phyloP scores from a whole-genome alignment of 2,888 invertebrate genomes.

The Rotaria socialis region DNA sequence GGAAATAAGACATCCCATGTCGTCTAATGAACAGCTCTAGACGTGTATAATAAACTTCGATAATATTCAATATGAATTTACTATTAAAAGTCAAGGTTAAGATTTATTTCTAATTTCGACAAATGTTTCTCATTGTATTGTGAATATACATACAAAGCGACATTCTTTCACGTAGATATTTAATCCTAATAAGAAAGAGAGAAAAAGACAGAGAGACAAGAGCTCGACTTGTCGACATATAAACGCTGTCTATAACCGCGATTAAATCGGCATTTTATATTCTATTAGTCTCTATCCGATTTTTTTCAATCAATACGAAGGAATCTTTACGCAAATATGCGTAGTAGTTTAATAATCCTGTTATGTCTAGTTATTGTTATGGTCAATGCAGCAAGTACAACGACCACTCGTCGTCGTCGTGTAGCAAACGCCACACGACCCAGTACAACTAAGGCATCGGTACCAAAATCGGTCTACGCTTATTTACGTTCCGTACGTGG shows the following conservation, averaged over 20 bases:
- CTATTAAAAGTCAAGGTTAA: background rate
- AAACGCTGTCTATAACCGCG: background rate
- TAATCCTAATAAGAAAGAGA: constrained; percentile 17
- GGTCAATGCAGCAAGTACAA: background rate
- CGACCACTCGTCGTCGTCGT: background rate
- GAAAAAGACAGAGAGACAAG: background rate
- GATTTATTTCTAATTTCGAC: background rate
- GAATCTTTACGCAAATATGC: constrained; percentile 7
- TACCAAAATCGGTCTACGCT: constrained; percentile 4
- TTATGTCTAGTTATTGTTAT: background rate
- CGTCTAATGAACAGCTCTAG: background rate
- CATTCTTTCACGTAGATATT: background rate
- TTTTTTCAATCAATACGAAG: background rate
- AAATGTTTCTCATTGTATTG: background rate
- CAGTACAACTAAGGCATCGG: background rate
- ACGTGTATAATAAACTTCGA: background rate
- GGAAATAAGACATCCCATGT: background rate
- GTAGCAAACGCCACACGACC: background rate
- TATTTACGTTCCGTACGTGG: background rate
- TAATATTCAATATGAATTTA: background rate
- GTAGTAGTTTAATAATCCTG: background rate
- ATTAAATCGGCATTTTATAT: background rate
- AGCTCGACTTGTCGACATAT: constrained; percentile 7
- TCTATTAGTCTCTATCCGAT: background rate
- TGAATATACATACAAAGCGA: background rate